These are phyloP conservation scores for Bactericera cockerelli DNA, from an alignment of 1,140 invertebrate species.

Conservation along the genomic window DNA sequence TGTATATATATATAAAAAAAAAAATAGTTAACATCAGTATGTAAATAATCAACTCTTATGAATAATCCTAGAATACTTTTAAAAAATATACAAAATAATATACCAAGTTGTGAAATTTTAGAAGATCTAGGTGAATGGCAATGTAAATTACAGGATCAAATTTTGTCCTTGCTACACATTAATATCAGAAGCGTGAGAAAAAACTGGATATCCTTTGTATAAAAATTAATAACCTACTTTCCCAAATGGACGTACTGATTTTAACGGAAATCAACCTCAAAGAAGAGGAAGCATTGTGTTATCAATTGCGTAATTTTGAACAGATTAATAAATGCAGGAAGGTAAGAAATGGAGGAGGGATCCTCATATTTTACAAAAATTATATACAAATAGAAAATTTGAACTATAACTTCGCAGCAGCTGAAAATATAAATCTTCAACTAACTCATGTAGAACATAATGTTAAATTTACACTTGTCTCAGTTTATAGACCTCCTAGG, in stretches of 20 bases:
- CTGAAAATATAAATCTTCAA: background rate
- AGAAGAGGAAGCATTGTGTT: constrained; percentile 3
- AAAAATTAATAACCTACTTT: background rate
- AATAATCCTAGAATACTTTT: no score
- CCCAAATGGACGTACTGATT: background rate
- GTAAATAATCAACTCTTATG: no score
- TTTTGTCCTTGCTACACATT: background rate
- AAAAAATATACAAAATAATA: no score
- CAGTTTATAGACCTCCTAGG: background rate
- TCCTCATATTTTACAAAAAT: background rate
- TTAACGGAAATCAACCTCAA: background rate
- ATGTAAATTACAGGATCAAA: background rate
- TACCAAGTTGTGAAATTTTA: background rate
- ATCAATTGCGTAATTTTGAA: background rate
- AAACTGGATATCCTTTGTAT: background rate
- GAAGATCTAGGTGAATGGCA: background rate
- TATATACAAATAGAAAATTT: background rate
- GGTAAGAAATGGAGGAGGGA: background rate
- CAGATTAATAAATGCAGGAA: background rate
- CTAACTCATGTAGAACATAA: background rate
- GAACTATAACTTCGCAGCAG: background rate
- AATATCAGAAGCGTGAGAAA: background rate
- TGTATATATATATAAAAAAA: no score
- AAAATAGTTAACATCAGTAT: no score
- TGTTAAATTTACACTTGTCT: background rate